These are phyloP conservation scores for Plectropomus leopardus DNA, from an alignment of 2,113 vertebrate genomes.

Conservation along the genomic window DNA sequence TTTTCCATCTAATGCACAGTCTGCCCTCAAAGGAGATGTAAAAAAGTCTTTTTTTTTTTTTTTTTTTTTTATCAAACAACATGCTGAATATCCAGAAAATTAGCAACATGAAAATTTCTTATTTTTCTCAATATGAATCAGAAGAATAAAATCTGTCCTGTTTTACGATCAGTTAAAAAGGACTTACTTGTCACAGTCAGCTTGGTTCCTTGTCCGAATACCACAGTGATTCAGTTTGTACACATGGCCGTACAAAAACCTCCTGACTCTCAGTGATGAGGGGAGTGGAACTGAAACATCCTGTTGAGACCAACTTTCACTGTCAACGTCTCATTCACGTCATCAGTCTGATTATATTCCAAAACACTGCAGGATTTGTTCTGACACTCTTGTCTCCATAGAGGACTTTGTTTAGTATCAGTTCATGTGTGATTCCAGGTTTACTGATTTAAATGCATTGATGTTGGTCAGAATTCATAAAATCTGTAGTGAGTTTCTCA, in stretches of 20 bases:
- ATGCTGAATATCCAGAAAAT: neutral
- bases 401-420: neutral
- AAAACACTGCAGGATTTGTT: slow-evolving; percentile 6
- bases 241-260: slow-evolving; percentile 77
- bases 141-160: neutral
- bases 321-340: slow-evolving; percentile 2
- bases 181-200: slow-evolving; percentile 74
- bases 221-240: slow-evolving; percentile 79
- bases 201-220: slow-evolving; percentile 81
- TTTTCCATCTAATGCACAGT: neutral
- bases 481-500: neutral
- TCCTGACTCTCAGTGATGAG: slow-evolving; percentile 63
- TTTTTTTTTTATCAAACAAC: no score
- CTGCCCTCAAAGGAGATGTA: neutral
- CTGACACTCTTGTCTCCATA: neutral
- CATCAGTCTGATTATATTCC: neutral
- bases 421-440: neutral
- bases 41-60: no score
- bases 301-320: slow-evolving; percentile 33
- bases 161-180: slow-evolving; percentile 14
- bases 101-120: no score
- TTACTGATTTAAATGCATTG: neutral
- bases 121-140: neutral
- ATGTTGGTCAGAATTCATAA: neutral
- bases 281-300: slow-evolving; percentile 66